These are phyloP conservation scores for Zygothrica quintamaculata DNA, from an alignment of 2,888 invertebrate species.

Conservation along the genomic window DNA sequence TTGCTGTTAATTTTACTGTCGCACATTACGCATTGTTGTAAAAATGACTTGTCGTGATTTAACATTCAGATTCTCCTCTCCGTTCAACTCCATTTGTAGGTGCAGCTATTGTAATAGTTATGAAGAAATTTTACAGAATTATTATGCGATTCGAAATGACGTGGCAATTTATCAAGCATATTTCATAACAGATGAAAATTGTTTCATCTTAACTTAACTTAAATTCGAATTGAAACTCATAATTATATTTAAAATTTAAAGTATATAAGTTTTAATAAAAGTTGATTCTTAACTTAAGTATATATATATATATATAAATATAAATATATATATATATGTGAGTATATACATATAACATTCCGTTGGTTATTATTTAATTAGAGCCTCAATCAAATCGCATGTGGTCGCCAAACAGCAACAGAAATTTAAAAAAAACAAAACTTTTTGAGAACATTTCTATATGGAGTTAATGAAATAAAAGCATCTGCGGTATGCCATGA, in stretches of 20 bases:
- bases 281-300: too few species aligned
- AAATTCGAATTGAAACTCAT: too few species aligned
- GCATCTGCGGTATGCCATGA: conserved; percentile 34
- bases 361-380: conserved; percentile 19
- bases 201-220: neutral
- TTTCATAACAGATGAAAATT: conserved; percentile 16
- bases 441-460: conserved; percentile 47
- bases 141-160: conserved; percentile 66
- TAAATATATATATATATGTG: too few species aligned
- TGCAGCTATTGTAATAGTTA: conserved; percentile 46
- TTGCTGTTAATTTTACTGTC: conserved; percentile 25
- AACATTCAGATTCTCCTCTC: conserved; percentile 48
- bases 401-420: conserved; percentile 20
- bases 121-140: conserved; percentile 59
- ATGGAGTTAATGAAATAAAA: conserved; percentile 41
- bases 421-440: neutral
- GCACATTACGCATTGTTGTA: conserved; percentile 58
- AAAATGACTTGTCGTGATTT: conserved; percentile 70
- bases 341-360: too few species aligned
- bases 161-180: conserved; percentile 49
- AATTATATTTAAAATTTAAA: too few species aligned
- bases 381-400: conserved; percentile 7
- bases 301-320: too few species aligned
- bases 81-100: conserved; percentile 56
- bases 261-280: too few species aligned